Evolutionary conservation across 2,888 invertebrate species (phyloP).

Genomic region (Scaptomyza flava): DNA sequence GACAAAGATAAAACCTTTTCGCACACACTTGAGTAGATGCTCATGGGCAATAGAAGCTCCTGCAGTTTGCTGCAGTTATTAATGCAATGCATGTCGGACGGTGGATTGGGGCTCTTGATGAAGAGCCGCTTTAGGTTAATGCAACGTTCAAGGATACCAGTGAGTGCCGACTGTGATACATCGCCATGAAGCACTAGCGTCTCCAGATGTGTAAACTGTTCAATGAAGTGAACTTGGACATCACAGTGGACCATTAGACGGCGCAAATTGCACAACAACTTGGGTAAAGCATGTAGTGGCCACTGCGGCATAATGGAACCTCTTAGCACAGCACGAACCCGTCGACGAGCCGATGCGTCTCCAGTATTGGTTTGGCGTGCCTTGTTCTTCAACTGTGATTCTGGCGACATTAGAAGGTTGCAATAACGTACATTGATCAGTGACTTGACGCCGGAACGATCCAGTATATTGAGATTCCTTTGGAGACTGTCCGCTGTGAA

Average conservation of each 20-base stretch:
- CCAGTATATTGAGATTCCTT: constrained; percentile 40
- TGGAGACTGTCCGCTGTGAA: constrained; percentile 48
- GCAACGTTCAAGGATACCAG: constrained; percentile 51
- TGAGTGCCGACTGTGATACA: constrained; percentile 44
- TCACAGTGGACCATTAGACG: constrained; percentile 47
- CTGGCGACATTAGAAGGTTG: constrained; percentile 22
- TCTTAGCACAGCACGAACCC: constrained; percentile 16
- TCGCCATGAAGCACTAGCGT: constrained; percentile 32
- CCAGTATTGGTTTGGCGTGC: background rate
- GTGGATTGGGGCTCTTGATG: constrained; percentile 18
- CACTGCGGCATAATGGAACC: constrained; percentile 36
- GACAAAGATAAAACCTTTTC: constrained; percentile 20
- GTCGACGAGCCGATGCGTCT: background rate
- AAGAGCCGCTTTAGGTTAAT: constrained; percentile 31
- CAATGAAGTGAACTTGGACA: constrained; percentile 56
- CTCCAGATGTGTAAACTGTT: constrained; percentile 45
- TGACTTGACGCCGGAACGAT: constrained; percentile 32
- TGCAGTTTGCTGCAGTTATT: constrained; percentile 2
- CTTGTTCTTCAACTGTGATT: background rate
- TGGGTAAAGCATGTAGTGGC: constrained; percentile 56
- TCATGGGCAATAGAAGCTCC: constrained; percentile 38
- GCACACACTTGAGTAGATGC: constrained; percentile 15
- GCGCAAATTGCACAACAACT: constrained; percentile 41
- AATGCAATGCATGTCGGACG: constrained; percentile 12
- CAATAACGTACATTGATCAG: constrained; percentile 37